phyloP scores from a whole-genome alignment of 1,140 invertebrate species.

The Pemphigus obesinymphae region DNA sequence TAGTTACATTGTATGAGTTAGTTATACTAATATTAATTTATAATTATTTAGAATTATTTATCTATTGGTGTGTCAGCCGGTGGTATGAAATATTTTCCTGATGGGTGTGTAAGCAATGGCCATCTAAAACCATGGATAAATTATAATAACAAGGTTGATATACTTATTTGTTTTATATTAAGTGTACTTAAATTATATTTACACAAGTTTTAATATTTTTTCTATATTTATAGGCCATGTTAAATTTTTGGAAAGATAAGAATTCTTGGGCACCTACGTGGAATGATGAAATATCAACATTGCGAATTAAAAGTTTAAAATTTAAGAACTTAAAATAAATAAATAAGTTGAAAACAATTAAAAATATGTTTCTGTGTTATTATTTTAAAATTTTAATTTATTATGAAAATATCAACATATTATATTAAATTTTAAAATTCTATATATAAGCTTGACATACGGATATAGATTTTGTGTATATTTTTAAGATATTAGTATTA shows the following conservation, averaged over 20 bases:
- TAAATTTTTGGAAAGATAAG: conserved; percentile 45
- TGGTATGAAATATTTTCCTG: conserved; percentile 55
- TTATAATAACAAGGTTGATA: conserved; percentile 47
- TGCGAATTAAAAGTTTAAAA: conserved; percentile 46
- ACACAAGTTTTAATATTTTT: not conserved
- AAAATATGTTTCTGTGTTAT: too few relatives aligned
- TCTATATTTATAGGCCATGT: conserved; percentile 42
- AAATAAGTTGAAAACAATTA: too few relatives aligned
- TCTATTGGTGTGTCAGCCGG: conserved; percentile 57
- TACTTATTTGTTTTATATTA: not conserved
- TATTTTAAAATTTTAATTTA: too few relatives aligned
- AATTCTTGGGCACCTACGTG: conserved; percentile 45
- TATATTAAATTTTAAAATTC: too few relatives aligned
- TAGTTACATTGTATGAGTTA: not conserved
- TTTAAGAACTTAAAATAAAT: too few relatives aligned
- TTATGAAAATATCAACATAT: too few relatives aligned
- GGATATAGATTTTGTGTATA: too few relatives aligned
- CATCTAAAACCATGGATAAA: conserved; percentile 55
- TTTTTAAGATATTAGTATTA: too few relatives aligned
- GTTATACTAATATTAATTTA: not conserved
- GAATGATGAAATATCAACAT: conserved; percentile 40
- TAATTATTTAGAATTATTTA: conserved; percentile 54
- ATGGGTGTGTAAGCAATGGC: conserved; percentile 46
- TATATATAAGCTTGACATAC: too few relatives aligned
- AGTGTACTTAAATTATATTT: not conserved